Conservation (phyloP, 2,888 invertebrate genomes). For the Cryptocephalus moraei region DNA sequence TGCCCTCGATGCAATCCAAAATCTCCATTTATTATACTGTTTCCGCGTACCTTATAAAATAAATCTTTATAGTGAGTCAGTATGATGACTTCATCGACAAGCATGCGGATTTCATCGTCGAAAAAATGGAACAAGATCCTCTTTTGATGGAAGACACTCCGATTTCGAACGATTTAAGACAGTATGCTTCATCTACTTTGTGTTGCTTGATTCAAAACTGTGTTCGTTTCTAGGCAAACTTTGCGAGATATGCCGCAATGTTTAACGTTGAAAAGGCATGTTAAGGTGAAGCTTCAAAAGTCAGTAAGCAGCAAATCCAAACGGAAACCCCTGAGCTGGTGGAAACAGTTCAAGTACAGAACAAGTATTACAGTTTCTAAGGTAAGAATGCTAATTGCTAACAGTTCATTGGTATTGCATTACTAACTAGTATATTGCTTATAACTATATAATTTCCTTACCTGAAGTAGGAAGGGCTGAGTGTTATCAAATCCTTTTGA, state of each 20-base stretch:
- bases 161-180: conserved; percentile 49
- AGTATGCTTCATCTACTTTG: conserved; percentile 33
- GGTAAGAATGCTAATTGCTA: conserved; percentile 14
- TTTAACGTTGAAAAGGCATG: conserved; percentile 55
- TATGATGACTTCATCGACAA: conserved; percentile 20
- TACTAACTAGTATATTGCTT: no score
- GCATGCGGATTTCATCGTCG: conserved; percentile 51
- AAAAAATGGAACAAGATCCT: conserved; percentile 54
- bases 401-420: no score
- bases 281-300: conserved; percentile 51
- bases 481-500: no score
- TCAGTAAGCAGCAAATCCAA: conserved; percentile 49
- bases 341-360: conserved; percentile 49
- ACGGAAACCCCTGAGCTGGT: conserved; percentile 43
- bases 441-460: no score
- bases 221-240: conserved; percentile 41
- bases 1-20: no score
- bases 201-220: not conserved
- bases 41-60: no score
- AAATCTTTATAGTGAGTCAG: not conserved
- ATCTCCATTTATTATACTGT: no score
- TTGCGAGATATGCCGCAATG: conserved; percentile 59
- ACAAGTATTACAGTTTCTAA: conserved; percentile 47
- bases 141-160: conserved; percentile 56
- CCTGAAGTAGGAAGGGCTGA: no score